Percentiles rank a stretch among this genome's conserved stretches.
Evolutionary conservation across 1,140 invertebrate species (phyloP).

Genomic region (Zaprionus lachaisei): DNA sequence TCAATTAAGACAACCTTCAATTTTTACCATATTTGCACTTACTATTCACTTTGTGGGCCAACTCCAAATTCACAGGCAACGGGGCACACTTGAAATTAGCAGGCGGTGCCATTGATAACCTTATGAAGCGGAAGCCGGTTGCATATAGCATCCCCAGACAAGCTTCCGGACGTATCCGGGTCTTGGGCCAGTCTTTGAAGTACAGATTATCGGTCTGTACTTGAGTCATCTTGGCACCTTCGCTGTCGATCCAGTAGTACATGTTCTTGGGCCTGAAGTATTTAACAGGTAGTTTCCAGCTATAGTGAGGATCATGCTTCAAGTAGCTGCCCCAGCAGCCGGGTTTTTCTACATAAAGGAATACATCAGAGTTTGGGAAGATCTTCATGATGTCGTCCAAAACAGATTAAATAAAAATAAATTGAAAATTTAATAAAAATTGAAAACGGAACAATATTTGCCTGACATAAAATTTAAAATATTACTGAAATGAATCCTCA

Average conservation of each 20-base stretch:
- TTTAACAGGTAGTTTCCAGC: conserved; percentile 48
- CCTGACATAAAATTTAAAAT: background rate
- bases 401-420: background rate
- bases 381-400: conserved; percentile 41
- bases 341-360: conserved; percentile 59
- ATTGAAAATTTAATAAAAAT: conserved; percentile 17
- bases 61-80: conserved; percentile 62
- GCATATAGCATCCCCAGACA: conserved; percentile 69
- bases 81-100: conserved; percentile 68
- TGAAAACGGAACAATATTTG: background rate
- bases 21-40: background rate
- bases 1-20: background rate
- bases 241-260: conserved; percentile 61
- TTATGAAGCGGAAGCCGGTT: conserved; percentile 62
- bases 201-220: conserved; percentile 54
- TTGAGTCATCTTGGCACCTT: conserved; percentile 49
- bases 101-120: conserved; percentile 47
- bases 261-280: conserved; percentile 42
- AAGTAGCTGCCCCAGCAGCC: conserved; percentile 51
- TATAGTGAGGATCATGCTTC: conserved; percentile 50
- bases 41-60: conserved; percentile 9
- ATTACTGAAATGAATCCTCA: background rate
- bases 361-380: conserved; percentile 53
- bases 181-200: conserved; percentile 51
- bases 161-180: conserved; percentile 61